These are phyloP conservation scores for Notarius lentiginosus DNA, from an alignment of 2,113 vertebrate species.

Conservation along the genomic window DNA sequence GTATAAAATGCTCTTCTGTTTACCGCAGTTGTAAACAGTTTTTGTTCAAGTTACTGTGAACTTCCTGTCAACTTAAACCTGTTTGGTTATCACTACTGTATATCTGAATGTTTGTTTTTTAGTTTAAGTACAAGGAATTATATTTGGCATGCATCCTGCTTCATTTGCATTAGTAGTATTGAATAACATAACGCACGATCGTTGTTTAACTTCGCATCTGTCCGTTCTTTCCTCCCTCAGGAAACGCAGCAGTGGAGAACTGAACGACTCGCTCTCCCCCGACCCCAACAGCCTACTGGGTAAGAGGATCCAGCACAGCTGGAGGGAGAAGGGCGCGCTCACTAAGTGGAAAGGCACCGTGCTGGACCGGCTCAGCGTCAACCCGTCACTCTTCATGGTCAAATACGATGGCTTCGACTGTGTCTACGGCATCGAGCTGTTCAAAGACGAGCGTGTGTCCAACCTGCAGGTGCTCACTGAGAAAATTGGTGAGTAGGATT, in stretches of 20 bases:
- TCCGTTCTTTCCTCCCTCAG: constrained; percentile 46
- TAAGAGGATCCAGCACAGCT: constrained; percentile 76
- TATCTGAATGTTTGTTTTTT: background rate
- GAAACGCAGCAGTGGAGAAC: constrained; percentile 79
- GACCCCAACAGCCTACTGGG: constrained; percentile 77
- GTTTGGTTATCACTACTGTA: background rate
- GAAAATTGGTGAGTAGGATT: constrained; percentile 73
- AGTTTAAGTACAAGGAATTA: background rate
- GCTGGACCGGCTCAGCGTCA: constrained; percentile 75
- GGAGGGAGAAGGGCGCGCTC: constrained; percentile 77
- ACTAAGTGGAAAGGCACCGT: constrained; percentile 82
- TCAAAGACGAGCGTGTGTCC: constrained; percentile 77
- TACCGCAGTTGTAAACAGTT: background rate
- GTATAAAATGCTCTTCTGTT: background rate
- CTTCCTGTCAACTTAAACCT: background rate
- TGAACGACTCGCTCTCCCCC: constrained; percentile 71
- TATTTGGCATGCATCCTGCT: background rate
- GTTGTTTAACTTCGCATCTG: background rate
- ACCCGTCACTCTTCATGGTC: constrained; percentile 78
- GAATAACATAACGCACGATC: background rate
- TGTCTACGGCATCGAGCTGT: constrained; percentile 80
- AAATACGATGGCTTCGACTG: constrained; percentile 82
- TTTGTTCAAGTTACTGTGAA: background rate
- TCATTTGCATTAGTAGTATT: background rate
- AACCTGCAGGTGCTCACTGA: constrained; percentile 74